Evolutionary conservation across 2,113 vertebrate genomes (phyloP), one percentile per base, ranked within the genome.

Genomic region (Phylloscopus trochilus): DNA sequence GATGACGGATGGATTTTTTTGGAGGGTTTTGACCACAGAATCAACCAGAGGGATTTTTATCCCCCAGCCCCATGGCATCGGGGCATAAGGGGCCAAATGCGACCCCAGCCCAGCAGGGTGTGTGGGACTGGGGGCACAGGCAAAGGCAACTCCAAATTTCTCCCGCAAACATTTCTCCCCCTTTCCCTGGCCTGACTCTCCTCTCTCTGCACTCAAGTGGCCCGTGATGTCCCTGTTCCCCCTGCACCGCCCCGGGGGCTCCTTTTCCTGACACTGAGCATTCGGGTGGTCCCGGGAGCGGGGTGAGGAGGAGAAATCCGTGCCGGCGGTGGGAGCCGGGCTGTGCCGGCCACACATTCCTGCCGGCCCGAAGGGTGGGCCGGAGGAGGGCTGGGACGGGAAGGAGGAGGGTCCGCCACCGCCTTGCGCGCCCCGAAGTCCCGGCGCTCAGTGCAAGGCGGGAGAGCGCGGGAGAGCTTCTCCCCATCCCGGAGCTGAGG

Each of bases 401-500:
- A 93, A 97, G 75, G 91, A 97, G 97, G 96, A 93, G 97, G 95
- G 75, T 96, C 77, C 20, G n/a, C 59, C n/a, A 68, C 53, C 35
- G 64, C 92, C 75, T 39, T 76, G 63, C 70, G 67, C 33, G 52
- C 69, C 87, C 95, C 90, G 11, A 83, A 93, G 73, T 95, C 83
- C 89, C 91, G 81, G 5, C 33, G 55, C 92, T 93, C 82, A 93
- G 87, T 70, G 83, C 60, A 17, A 37, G 66, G 81, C 77, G 15
- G 64, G 70, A 73, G 86, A 41, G 49, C 26, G 68, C 64, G 28
- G 89, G 51, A 70, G 70, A 76, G 49, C 83, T 21, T 60, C 22
- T 31, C 44, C 58, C 28, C 28, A 3, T 82, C 78, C 73, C 4
- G 12, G 49, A 43, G 68, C 72, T 16, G 7, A 53, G 43, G 35